Evolutionary conservation across 1,140 invertebrate species (phyloP), one percentile per base, ranked within the genome.

Genomic region (Bombus confusus): DNA sequence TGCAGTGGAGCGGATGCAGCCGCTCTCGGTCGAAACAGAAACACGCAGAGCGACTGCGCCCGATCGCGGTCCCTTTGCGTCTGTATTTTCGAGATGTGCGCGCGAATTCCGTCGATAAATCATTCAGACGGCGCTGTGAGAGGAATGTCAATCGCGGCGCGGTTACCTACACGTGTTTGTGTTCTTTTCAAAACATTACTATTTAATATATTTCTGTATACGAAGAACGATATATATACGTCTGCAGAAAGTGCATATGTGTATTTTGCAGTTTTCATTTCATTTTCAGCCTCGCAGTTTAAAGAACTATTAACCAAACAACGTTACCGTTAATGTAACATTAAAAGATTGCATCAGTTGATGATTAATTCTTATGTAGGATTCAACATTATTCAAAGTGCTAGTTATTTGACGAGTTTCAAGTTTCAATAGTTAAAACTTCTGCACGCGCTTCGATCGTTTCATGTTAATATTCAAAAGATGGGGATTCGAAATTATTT

Each of bases 101-200:
- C 15, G n/a, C 76, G 28, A 9, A 52, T 71, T 25, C 66, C 66
- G 10, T 25, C 78, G 47, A 80, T 80, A 80, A 69, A 80, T 80
- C 66, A 80, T 80, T 57, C 66, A 28, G 37, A 10, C 34, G 43
- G 22, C 25, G 34, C 13, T 28, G 68, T 4, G 28, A 18, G 22
- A 43, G 62, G 66, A 69, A 80, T 71, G 34, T 47, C 34, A 80
- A 47, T 69, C 43, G 25, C 1, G 66, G 18, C 18, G 47, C 1
- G 18, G 47, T 52, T 52, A 52, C 47, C 47, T 52, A 52, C 28
- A 52, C 41, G 43, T 31, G 57, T 18, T 41, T 62, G 8, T 12
- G 15, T 64, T 31, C 37, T 18, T 28, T 6, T 64, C 43, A 52
- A 52, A 52, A 52, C 47, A 31, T 31, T 66, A 66, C n/a, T 31